Base-by-base conservation (phyloP, 2,888 invertebrate species). In the Nomada goodeniana region DNA sequence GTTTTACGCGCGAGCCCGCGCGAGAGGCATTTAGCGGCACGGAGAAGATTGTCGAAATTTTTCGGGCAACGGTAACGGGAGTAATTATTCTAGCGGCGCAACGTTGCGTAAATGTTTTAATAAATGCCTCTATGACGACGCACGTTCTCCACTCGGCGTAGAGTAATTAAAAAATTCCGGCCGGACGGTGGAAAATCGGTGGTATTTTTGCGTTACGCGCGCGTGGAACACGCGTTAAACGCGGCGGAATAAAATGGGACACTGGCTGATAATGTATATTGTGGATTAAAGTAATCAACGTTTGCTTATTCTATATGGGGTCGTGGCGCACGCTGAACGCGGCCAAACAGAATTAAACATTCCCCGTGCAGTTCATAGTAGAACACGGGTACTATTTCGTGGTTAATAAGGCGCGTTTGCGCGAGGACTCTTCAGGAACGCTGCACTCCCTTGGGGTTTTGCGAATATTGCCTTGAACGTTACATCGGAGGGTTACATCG, bases 131-230 rank as follows among this genome's bases (percentile, higher is more conserved):
- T 13, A 50, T 18, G n/a, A 23, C 11, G 18, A n/a, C 23, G 15
- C 10, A 29, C 2, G 3, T 64, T 26, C 20, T 4, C 13, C 1
- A 10, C 13, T 20, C 26, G 18, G 36, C 20, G 7, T 18, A n/a
- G 59, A 68, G 59, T 80, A 80, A 80, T 81, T 75, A 81, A 81
- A 64, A 68, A 81, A 70, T 81, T 81, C 74, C n/a, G n/a, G 26
- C 13, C 23, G 9, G 10, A 10, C 15, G 44, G 13, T 11, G 47
- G 26, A 65, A 69, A 47, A 80, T 73, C 10, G 26, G 1, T 53
- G 68, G 59, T 69, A 74, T 74, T 69, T 64, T 53, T 23, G 44
- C 42, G 20, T 36, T 20, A 44, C n/a, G 36, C 42, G 23, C 1
- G 23, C 18, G 61, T 4, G 55, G 20, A 44, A 29, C 29, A 50